Conservation (phyloP, 2,113 vertebrate species). For the Boleophthalmus pectinirostris region DNA sequence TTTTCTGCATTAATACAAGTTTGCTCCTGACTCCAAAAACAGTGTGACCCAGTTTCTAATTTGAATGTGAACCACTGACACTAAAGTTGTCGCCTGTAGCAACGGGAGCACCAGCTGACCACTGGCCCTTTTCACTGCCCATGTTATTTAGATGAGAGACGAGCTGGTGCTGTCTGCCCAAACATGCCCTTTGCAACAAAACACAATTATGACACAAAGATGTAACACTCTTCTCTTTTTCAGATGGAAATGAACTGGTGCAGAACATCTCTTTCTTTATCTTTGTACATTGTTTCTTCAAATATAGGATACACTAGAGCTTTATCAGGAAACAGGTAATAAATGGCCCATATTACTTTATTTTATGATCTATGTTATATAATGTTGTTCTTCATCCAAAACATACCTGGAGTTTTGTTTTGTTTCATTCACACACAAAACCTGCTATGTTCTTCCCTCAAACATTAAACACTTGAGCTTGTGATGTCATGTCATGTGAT, state of each 20-base stretch:
- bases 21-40: slow-evolving; percentile 48
- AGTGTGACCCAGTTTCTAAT: slow-evolving; percentile 52
- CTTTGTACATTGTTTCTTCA: too few relatives aligned
- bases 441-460: too few relatives aligned
- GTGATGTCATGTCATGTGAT: too few relatives aligned
- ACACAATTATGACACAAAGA: neutral
- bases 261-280: too few relatives aligned
- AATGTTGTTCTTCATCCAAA: too few relatives aligned
- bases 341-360: too few relatives aligned
- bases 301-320: too few relatives aligned
- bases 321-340: neutral
- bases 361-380: too few relatives aligned
- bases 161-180: neutral
- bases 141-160: slow-evolving; percentile 11
- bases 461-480: too few relatives aligned
- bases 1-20: slow-evolving; percentile 23
- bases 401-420: too few relatives aligned
- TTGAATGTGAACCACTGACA: slow-evolving; percentile 47
- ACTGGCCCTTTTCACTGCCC: slow-evolving; percentile 20
- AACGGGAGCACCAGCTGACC: slow-evolving; percentile 41
- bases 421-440: too few relatives aligned
- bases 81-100: slow-evolving; percentile 22
- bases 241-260: too few relatives aligned
- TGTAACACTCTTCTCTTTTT: neutral
- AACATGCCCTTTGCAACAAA: neutral